Base-by-base conservation (phyloP, 2,888 invertebrate species). In the Malthinus seriepunctatus region DNA sequence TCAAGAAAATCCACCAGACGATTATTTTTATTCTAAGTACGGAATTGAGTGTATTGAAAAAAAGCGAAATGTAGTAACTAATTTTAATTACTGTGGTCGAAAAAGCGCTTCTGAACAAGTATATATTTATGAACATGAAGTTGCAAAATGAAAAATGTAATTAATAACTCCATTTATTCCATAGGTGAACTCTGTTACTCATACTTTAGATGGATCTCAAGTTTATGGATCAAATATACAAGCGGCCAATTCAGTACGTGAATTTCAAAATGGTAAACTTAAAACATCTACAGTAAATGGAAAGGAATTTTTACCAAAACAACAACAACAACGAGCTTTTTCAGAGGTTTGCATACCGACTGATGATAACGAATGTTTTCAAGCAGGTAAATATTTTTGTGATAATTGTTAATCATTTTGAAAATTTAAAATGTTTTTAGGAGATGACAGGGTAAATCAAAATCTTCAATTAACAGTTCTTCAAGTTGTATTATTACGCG, bases 391-490 rank as follows among this genome's bases (percentile, higher is more conserved):
- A 6, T 1, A 10, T 7, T 3, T 15, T 7, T 31, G 23, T 3
- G 37, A 6, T n/a, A 2, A 35, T 35, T 35, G 2, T 71, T 87
- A 87, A 12, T 33, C 9, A 34, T 6, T n/a, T 46, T 10, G n/a
- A 32, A 45, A 8, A 8, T 48, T 33, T 34, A 12, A 31, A n/a
- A n/a, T n/a, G n/a, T n/a, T n/a, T 57, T 2, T 64, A 90, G 92
- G 92, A 7, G 93, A 92, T 71, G 82, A 82, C 5, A 85, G 91
- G 62, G 87, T 86, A 1, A 92, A 92, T 78, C 91, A 91, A 74
- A 86, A 90, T 66, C 86, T 91, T 6, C 88, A 89, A 0, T 79
- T 93, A 44, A 87, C 89, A 0, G 83, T 86, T 0, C 71, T 92
- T 0, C 92, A 93, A 65, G 86, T 87, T 1, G 70, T 92, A 4